Evolutionary conservation across 2,797 vertebrate genomes (phyloP), one percentile per base, ranked within the genome.

Genomic region (Manis crassicaudata): DNA sequence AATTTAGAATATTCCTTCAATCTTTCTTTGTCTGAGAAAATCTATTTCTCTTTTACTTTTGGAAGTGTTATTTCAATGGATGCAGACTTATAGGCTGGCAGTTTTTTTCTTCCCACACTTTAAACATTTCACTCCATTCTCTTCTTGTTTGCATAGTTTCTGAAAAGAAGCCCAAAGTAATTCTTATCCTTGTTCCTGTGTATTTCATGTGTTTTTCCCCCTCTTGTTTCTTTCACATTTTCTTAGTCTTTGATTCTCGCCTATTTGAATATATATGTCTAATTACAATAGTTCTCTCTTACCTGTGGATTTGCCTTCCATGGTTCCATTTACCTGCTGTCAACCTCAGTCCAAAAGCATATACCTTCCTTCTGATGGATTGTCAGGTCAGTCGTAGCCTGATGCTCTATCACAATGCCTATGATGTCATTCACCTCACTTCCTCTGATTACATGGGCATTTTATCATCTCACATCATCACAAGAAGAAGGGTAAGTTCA

Each of bases 11-110:
- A 72, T 43, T 73, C 16, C n/a, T 8, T n/a, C 23, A 60, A 18
- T 43, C 83, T 16, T 56, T 68, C 5, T 72, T 84, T 88, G 73
- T 87, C 32, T 63, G 4, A 73, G 56, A 23, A 83, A 58, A 4
- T 29, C 32, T 73, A 23, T 92, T 73, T 70, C 58, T 72, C 16
- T 85, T 89, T 89, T 54, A 67, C 23, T 92, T 90, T 85, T 81
- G 29, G 29, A 85, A 86, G 25, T 40, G 23, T 73, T 65, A 35
- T 89, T 92, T 80, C 20, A 70, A 35, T 63, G 68, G n/a, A 75
- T 70, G 72, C 17, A 72, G 32, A 91, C 65, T 91, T 88, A 35
- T 72, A 46, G 32, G 6, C 54, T 56, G 14, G 50, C 35, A 35
- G 18, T 25, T 50, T 56, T 56, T 72, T 80, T 23, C n/a, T 80